Evolutionary conservation across 1,140 invertebrate genomes (phyloP), one percentile per base, ranked within the genome.

Genomic region (Drosophila auraria): DNA sequence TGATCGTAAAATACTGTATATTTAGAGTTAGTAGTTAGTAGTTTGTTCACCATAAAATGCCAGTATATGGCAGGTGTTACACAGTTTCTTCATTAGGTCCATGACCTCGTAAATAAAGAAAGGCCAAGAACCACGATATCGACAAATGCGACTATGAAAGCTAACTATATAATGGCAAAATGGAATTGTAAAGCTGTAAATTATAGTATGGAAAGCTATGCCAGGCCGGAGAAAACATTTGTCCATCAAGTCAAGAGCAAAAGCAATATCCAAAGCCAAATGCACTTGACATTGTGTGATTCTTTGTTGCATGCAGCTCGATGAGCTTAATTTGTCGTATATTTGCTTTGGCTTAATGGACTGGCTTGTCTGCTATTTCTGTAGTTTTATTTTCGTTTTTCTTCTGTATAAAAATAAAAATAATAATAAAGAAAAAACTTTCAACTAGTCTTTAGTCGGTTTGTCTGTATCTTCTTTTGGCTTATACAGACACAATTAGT

Each of bases 401-500:
- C 40, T 33, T 17, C 47, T 58, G 44, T 47, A 66, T 64, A 47
- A 63, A 61, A 47, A 45, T 6, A 58, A 65, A 60, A 40, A 17
- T 40, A 69, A 30, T 30, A 69, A 60, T 27, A 60, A 30, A 72
- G 20, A 23, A 38, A 65, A 36, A 68, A 68, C 75, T 76, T 76
- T 78, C 72, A 49, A 56, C 44, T 63, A 57, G 56, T 64, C 71
- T 53, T 59, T 44, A 47, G 61, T 49, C 50, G 33, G 27, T 2
- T 38, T 58, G 36, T 33, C 38, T 49, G 44, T 42, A 53, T 36
- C 45, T 56, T 47, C 20, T 44, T 33, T 66, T 25, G 51, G 30
- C 56, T 72, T 74, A 76, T 65, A 77, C 59, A 64, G 45, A 59
- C 61, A 71, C 79, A 71, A 87, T 89, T 87, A 74, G 68, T 78